These are phyloP conservation scores for Erebia ligea DNA, from an alignment of 2,888 invertebrate species.

Conservation along the genomic window DNA sequence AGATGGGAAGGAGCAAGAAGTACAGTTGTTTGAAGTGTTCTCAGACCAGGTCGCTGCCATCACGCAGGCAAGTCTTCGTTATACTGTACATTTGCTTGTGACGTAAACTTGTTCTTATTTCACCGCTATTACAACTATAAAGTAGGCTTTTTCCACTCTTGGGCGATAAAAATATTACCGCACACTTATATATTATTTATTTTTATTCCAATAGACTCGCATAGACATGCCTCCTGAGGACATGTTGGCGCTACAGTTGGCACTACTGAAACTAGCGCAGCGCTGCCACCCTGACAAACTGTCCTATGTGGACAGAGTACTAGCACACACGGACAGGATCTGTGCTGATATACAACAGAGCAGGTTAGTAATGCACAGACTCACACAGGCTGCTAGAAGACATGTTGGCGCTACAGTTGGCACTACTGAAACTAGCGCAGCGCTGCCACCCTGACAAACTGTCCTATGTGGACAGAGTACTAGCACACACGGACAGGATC, in stretches of 20 bases:
- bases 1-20: slow-evolving; percentile 89
- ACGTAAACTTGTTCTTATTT: too few relatives aligned
- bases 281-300: slow-evolving; percentile 98
- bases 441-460: slow-evolving; percentile 98
- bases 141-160: too few relatives aligned
- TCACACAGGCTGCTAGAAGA: slow-evolving; percentile 85
- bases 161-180: too few relatives aligned
- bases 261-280: slow-evolving; percentile 96
- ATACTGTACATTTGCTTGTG: too few relatives aligned
- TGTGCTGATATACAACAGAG: slow-evolving; percentile 94
- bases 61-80: slow-evolving; percentile 85
- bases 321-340: slow-evolving; percentile 94
- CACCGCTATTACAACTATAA: too few relatives aligned
- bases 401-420: slow-evolving; percentile 96
- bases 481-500: slow-evolving; percentile 94
- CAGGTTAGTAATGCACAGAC: slow-evolving; percentile 76
- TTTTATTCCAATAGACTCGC: slow-evolving; percentile 85
- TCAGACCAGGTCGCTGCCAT: slow-evolving; percentile 98
- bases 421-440: slow-evolving; percentile 96
- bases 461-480: slow-evolving; percentile 97
- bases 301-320: slow-evolving; percentile 97
- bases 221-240: slow-evolving; percentile 98
- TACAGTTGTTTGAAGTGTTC: slow-evolving; percentile 98
- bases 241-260: slow-evolving; percentile 96
- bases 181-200: too few relatives aligned